Evolutionary conservation across 2,888 invertebrate genomes (phyloP).

Genomic region (Therioaphis trifolii): DNA sequence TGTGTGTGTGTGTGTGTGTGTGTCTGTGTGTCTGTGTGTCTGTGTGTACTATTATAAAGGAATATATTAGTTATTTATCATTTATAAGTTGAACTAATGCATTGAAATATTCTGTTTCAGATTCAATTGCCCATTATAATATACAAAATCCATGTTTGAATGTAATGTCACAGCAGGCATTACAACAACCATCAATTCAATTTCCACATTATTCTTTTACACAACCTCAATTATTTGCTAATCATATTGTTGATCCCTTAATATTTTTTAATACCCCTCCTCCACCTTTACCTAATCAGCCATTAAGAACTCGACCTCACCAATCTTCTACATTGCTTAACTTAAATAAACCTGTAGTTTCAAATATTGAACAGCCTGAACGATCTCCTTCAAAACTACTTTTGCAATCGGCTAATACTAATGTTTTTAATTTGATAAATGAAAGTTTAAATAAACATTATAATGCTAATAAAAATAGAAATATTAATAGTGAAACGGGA

Average conservation of each 20-base stretch:
- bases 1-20: too few species aligned
- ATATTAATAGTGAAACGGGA: background rate
- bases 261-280: background rate
- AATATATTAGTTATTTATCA: background rate
- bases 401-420: conserved; percentile 9
- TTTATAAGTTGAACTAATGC: background rate
- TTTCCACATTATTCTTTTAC: conserved; percentile 18
- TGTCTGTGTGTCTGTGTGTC: too few species aligned
- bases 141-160: background rate
- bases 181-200: conserved; percentile 24
- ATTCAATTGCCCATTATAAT: conserved; percentile 21
- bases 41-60: too few species aligned
- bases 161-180: conserved; percentile 1
- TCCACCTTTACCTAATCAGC: background rate
- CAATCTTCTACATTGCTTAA: background rate
- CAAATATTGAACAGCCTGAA: conserved; percentile 4
- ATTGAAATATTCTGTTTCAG: conserved; percentile 9
- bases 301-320: background rate
- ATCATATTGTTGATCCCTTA: conserved; percentile 13
- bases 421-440: conserved; percentile 44
- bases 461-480: conserved; percentile 9
- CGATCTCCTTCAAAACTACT: conserved; percentile 14
- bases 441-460: conserved; percentile 27
- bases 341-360: background rate
- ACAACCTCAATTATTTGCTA: background rate